These are phyloP conservation scores for Hydropotes inermis DNA, from an alignment of 2,113 vertebrate species.

Conservation along the genomic window DNA sequence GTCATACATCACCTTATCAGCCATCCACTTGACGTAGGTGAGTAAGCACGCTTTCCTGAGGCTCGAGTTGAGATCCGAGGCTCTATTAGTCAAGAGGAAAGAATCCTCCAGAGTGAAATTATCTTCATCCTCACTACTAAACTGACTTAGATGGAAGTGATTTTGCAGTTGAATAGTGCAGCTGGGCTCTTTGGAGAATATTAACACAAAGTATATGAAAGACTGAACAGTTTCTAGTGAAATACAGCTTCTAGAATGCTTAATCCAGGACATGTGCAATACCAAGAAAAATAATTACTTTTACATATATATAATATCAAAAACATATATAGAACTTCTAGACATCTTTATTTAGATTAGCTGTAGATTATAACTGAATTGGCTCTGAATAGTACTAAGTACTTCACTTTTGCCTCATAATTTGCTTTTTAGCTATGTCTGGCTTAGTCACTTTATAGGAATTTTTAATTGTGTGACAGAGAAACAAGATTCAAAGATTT, in stretches of 20 bases:
- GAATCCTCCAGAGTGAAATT: slow-evolving; percentile 52
- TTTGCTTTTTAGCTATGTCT: neutral
- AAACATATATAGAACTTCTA: neutral
- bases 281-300: neutral
- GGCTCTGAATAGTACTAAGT: neutral
- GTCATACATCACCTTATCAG: neutral
- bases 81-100: slow-evolving; percentile 41
- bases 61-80: neutral
- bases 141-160: neutral
- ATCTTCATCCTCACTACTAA: neutral
- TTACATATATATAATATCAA: neutral
- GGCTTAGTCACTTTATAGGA: neutral
- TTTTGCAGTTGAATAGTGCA: slow-evolving; percentile 37
- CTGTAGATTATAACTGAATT: neutral
- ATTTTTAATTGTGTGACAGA: neutral
- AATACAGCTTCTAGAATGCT: neutral
- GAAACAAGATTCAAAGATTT: neutral
- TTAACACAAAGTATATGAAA: neutral
- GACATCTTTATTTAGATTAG: neutral
- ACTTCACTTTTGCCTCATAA: neutral
- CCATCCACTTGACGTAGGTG: neutral
- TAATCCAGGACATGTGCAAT: neutral
- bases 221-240: neutral
- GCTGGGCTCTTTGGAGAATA: slow-evolving; percentile 12
- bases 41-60: neutral